phyloP scores from a whole-genome alignment of 2,797 vertebrate species.

The Caiman crocodilus region DNA sequence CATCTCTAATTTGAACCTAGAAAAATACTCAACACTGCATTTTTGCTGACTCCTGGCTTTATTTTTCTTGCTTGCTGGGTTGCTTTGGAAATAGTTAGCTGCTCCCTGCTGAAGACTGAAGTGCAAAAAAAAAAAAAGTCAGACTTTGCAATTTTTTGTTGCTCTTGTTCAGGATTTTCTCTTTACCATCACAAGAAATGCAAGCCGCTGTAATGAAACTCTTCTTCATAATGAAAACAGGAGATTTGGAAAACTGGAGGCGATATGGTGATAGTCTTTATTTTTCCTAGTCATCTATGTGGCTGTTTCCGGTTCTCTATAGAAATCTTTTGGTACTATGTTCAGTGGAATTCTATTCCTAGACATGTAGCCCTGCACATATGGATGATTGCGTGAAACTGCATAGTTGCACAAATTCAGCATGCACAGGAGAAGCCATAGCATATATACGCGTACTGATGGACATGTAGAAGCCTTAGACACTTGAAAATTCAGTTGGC shows the following conservation, averaged over 20 bases:
- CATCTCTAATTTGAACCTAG: not conserved
- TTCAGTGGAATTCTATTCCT: no score
- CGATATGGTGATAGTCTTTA: not conserved
- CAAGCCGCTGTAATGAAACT: not conserved
- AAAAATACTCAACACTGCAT: not conserved
- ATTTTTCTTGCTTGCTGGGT: not conserved
- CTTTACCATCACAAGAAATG: not conserved
- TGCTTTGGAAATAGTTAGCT: not conserved
- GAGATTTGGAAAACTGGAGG: not conserved
- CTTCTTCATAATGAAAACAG: not conserved
- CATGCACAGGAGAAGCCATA: no score
- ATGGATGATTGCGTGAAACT: no score
- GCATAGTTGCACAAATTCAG: no score
- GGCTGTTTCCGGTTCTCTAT: no score
- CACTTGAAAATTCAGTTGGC: no score
- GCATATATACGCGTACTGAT: no score
- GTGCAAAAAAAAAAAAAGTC: not conserved
- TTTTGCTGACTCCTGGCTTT: slow-evolving; percentile 10
- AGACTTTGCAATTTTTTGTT: not conserved
- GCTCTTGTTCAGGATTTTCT: not conserved
- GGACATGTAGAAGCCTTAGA: no score
- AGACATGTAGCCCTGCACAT: no score
- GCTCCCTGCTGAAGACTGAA: not conserved
- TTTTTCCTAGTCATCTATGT: no score
- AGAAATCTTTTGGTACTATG: no score